These are phyloP conservation scores for Clupea harengus DNA, from an alignment of 2,113 vertebrate genomes.

Conservation along the genomic window DNA sequence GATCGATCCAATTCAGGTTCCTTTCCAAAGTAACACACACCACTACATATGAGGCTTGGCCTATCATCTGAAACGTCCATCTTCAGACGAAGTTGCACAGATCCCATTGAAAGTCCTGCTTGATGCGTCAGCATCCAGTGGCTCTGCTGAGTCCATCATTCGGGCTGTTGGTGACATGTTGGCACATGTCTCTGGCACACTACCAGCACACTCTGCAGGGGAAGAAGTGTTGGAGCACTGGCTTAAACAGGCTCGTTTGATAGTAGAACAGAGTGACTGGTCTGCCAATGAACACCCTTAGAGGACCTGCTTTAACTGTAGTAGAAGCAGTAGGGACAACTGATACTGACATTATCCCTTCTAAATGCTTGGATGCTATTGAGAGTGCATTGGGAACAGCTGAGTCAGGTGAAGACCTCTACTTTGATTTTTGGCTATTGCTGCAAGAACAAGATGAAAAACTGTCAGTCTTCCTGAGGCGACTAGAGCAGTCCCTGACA, in stretches of 20 bases:
- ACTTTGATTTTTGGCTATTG: neutral
- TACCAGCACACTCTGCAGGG: neutral
- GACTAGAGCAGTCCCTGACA: conserved; percentile 34
- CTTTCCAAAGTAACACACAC: too few species aligned
- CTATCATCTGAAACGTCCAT: too few species aligned
- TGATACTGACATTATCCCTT: conserved; percentile 20
- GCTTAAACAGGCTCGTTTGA: conserved; percentile 38
- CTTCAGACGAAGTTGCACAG: too few species aligned
- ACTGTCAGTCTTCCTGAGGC: conserved; percentile 19
- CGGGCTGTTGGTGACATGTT: too few species aligned
- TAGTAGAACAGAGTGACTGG: conserved; percentile 36
- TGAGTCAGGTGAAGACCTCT: neutral
- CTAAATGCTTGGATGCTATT: conserved; percentile 27
- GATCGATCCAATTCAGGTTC: too few species aligned
- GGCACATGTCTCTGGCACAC: too few species aligned
- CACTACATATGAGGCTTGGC: too few species aligned
- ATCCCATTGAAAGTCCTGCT: too few species aligned
- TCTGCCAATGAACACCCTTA: conserved; percentile 36
- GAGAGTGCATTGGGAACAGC: neutral
- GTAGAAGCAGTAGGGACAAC: conserved; percentile 26
- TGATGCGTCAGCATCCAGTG: too few species aligned
- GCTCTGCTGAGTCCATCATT: too few species aligned
- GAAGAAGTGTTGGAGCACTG: conserved; percentile 33
- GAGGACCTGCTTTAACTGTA: conserved; percentile 26
- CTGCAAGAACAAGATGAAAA: neutral